phyloP scores from a whole-genome alignment of 2,113 vertebrate genomes.

The Mesocricetus auratus region DNA sequence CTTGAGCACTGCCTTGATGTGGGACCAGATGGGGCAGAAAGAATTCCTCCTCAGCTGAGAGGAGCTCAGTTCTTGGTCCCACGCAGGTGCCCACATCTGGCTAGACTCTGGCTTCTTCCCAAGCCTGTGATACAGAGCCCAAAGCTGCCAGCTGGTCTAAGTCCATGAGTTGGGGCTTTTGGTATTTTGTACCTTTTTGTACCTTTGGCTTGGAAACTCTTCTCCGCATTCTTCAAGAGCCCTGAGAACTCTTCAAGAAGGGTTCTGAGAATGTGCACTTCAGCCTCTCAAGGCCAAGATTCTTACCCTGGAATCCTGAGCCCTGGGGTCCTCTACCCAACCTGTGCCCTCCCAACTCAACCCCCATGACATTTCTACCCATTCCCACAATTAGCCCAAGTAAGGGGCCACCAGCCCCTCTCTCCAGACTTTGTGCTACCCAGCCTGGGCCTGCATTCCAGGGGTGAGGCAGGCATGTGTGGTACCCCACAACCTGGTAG shows the following conservation, averaged over 20 bases:
- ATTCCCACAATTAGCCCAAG: too few relatives aligned
- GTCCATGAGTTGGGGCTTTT: not conserved
- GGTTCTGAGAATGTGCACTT: not conserved
- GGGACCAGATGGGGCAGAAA: not conserved
- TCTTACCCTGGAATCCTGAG: not conserved
- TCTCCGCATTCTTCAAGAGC: not conserved
- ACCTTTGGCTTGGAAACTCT: not conserved
- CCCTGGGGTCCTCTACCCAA: not conserved
- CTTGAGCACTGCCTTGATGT: not conserved
- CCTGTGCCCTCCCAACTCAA: not conserved
- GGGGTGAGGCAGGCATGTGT: too few relatives aligned
- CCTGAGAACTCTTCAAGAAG: not conserved
- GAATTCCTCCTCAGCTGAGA: not conserved
- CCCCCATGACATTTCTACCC: too few relatives aligned
- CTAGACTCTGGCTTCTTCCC: not conserved
- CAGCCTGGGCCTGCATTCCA: not conserved
- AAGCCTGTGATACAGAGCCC: not conserved
- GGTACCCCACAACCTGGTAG: not conserved
- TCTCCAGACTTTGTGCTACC: not conserved
- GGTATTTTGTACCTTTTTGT: not conserved
- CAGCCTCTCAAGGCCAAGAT: not conserved
- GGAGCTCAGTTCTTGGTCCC: accelerated
- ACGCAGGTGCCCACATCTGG: not conserved
- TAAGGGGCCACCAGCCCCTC: not conserved
- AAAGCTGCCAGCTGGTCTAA: not conserved